Percentiles rank a stretch among this genome's conserved stretches.
Conservation (phyloP, 2,797 vertebrate species). For the Melanotaenia maccullochi region DNA sequence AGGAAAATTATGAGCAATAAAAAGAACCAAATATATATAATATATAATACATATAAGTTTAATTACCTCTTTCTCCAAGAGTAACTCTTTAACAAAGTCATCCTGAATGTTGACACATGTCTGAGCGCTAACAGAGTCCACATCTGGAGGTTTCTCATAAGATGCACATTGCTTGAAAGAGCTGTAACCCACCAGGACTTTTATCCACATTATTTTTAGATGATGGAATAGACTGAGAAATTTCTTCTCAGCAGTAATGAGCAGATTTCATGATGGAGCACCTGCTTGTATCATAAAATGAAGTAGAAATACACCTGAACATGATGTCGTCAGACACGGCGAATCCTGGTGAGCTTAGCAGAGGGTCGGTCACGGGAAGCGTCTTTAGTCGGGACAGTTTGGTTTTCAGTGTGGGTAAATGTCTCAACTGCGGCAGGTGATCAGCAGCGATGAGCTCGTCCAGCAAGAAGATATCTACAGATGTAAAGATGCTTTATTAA, state of each 20-base stretch:
- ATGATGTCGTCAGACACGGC: conserved; percentile 72
- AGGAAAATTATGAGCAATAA: conserved; percentile 24
- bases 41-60: too few species aligned
- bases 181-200: conserved; percentile 1
- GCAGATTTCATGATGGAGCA: not conserved
- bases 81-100: conserved; percentile 75
- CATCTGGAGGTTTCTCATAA: conserved; percentile 54
- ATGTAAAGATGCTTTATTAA: not conserved
- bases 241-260: not conserved
- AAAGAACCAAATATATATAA: not conserved
- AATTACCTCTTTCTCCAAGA: conserved; percentile 83
- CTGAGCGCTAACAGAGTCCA: not conserved
- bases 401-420: conserved; percentile 76
- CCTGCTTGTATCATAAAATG: not conserved
- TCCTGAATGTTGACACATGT: conserved; percentile 66
- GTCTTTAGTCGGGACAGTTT: conserved; percentile 82
- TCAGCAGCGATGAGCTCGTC: conserved; percentile 83
- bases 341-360: conserved; percentile 75
- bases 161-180: conserved; percentile 55
- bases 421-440: conserved; percentile 75
- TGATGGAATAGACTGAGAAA: not conserved
- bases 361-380: conserved; percentile 83
- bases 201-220: not conserved
- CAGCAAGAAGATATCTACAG: conserved; percentile 80
- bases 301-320: conserved; percentile 79